Evolutionary conservation across 2,888 invertebrate genomes (phyloP), one percentile per base, ranked within the genome.

Genomic region (Cerceris rybyensis): DNA sequence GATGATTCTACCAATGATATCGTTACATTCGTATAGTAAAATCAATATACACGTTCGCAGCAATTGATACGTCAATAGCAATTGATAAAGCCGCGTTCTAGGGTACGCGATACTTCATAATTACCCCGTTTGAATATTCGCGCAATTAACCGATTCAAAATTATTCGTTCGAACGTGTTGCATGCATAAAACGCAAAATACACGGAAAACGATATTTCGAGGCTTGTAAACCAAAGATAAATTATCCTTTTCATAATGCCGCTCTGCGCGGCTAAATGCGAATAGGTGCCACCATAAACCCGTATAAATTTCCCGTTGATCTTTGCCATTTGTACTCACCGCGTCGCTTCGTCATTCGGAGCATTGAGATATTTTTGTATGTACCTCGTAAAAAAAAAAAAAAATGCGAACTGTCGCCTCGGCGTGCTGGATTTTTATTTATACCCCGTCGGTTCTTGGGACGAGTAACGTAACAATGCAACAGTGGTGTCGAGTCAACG

Each of bases 241-340:
- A 69, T 69, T 69, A 61, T 61, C 43, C 11, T 46, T 46, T 52
- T 28, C 54, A 6, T 54, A 54, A 54, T 14, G 49, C 54, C 43
- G 41, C 54, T 69, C 54, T 11, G 28, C 61, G 13, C 28, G 42
- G 60, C 39, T 67, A 61, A 69, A 69, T 54, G 54, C 28, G 52
- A 39, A 54, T 17, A 54, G 28, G 28, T 5, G 7, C 13, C 17
- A 41, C 17, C 52, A 28, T 28, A 63, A 63, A 55, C 41, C 16
- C 7, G 63, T 55, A 70, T 70, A 70, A 61, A 70, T 61, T 69
- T 61, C 39, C 39, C 55, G 55, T 70, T 55, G 46, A 46, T 63
- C 61, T 70, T 70, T 46, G 39, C 41, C 46, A 46, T 55, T 70
- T 16, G 54, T 63, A 55, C 14, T 9, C 8, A 46, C 28, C 28